Conservation (phyloP, 2,113 vertebrate genomes). For the Rattus rattus region DNA sequence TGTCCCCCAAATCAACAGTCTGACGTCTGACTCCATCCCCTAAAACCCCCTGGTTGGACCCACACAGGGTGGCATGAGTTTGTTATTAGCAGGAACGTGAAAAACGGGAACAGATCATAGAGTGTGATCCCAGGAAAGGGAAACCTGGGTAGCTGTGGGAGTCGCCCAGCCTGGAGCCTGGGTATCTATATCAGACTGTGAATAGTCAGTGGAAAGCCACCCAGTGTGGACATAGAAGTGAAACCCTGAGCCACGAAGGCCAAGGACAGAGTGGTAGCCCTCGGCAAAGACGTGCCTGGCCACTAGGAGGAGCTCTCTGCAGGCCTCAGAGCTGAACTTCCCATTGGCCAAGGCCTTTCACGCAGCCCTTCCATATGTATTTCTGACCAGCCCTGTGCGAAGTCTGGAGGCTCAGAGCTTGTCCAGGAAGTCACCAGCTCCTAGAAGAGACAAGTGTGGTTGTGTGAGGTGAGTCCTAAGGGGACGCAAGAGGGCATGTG, state of each 20-base stretch:
- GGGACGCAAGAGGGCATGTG: accelerated
- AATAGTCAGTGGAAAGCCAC: neutral
- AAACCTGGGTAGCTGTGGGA: neutral
- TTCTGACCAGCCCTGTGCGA: neutral
- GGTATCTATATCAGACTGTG: no score
- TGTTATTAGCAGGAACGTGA: neutral
- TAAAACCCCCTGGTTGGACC: no score
- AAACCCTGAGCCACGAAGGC: neutral
- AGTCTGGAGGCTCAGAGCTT: neutral
- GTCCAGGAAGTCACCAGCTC: accelerated
- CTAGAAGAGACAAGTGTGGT: neutral
- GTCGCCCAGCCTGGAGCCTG: neutral
- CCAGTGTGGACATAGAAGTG: neutral
- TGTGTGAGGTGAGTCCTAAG: no score
- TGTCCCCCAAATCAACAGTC: neutral
- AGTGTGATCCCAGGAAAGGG: neutral
- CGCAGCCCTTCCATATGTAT: accelerated
- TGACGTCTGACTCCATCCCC: neutral
- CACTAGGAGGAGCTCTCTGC: conserved; percentile 6
- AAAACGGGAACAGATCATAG: neutral
- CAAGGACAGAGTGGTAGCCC: no score
- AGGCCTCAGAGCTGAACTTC: neutral
- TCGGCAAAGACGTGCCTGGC: accelerated
- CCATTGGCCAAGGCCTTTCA: neutral
- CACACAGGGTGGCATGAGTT: neutral